Evolutionary conservation across 2,797 vertebrate species (phyloP).

Genomic region (Corythornis leucogaster): DNA sequence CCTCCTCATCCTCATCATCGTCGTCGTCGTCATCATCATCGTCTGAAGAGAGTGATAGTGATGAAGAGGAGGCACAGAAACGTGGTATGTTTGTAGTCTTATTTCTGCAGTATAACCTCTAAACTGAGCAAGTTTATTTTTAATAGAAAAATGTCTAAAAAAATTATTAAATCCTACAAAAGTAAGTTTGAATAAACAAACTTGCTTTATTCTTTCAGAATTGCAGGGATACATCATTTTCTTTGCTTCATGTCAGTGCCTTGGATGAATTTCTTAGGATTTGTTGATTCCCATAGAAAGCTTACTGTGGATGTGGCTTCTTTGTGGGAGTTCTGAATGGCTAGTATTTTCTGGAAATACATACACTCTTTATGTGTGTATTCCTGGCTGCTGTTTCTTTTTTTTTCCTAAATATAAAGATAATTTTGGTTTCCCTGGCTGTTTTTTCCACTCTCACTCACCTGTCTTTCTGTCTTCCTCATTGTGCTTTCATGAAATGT

Average conservation of each 20-base stretch:
- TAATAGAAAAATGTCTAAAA: background rate
- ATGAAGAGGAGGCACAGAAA: constrained; percentile 89
- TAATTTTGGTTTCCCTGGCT: background rate
- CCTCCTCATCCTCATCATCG: constrained; percentile 91
- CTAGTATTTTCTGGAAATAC: background rate
- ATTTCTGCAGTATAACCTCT: constrained; percentile 27
- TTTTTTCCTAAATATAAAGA: background rate
- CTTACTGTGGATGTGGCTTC: background rate
- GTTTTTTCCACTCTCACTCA: background rate
- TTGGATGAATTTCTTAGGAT: background rate
- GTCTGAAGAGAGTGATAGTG: constrained; percentile 92
- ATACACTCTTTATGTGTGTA: background rate
- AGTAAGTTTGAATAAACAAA: background rate
- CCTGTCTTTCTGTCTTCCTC: background rate
- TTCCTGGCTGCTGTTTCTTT: background rate
- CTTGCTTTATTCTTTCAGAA: background rate
- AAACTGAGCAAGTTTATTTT: background rate
- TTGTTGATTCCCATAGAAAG: background rate
- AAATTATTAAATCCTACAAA: background rate
- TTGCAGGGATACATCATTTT: background rate
- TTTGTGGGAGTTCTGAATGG: background rate
- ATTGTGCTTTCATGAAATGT: background rate
- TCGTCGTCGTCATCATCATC: constrained; percentile 87
- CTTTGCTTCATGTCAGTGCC: background rate
- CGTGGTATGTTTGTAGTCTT: constrained; percentile 83